Percentiles rank a stretch among this genome's conserved stretches.
These are phyloP conservation scores for Amphipoea lucens DNA, from an alignment of 2,888 invertebrate genomes.

Conservation along the genomic window DNA sequence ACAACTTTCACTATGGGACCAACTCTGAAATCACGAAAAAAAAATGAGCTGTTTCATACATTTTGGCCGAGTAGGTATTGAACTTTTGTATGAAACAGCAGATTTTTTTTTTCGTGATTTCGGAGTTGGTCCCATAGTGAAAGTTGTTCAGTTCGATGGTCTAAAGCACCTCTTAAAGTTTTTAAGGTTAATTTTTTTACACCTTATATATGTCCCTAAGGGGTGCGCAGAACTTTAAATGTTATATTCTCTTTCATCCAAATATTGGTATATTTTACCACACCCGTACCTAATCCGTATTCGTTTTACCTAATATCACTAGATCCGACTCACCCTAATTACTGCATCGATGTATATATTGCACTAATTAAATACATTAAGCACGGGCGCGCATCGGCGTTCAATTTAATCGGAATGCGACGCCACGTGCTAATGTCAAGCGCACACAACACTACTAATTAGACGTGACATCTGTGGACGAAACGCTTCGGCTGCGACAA, in stretches of 20 bases:
- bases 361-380: constrained; percentile 79
- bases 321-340: constrained; percentile 47
- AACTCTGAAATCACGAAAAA: too few species aligned
- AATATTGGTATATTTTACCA: neutral
- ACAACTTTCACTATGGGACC: too few species aligned
- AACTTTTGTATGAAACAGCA: too few species aligned
- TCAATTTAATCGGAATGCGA: constrained; percentile 74
- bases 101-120: too few species aligned
- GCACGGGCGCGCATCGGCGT: constrained; percentile 60
- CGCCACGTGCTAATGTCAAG: constrained; percentile 68
- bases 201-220: too few species aligned
- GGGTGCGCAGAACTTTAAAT: neutral
- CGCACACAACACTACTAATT: constrained; percentile 73
- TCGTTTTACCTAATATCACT: neutral
- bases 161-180: too few species aligned
- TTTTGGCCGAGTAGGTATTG: too few species aligned
- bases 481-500: constrained; percentile 71
- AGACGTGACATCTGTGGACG: constrained; percentile 69
- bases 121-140: too few species aligned
- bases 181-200: too few species aligned
- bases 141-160: too few species aligned
- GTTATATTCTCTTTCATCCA: neutral
- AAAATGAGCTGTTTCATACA: too few species aligned
- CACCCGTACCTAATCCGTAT: neutral
- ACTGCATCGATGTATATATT: constrained; percentile 53